phyloP scores from a whole-genome alignment of 1,140 invertebrate species.

The Atta cephalotes region DNA sequence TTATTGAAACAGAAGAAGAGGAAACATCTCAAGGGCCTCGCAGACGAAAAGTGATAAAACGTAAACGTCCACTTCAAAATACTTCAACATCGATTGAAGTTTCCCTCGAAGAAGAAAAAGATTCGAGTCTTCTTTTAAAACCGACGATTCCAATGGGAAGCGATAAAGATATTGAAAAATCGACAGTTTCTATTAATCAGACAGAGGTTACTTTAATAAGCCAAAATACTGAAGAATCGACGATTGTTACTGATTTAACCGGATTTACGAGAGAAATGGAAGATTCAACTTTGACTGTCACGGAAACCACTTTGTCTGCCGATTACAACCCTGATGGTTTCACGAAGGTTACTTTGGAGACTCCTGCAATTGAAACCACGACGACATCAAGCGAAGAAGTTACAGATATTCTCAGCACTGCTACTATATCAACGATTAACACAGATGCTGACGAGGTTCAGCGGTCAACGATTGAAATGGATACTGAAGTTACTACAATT shows the following conservation, averaged over 20 bases:
- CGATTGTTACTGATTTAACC: neutral
- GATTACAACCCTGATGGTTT: neutral
- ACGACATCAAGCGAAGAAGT: neutral
- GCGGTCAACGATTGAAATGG: neutral
- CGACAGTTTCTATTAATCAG: conserved; percentile 7
- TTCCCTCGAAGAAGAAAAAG: conserved; percentile 29
- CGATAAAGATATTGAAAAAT: conserved; percentile 2
- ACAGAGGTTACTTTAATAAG: neutral
- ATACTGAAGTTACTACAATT: neutral
- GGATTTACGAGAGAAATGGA: conserved; percentile 6
- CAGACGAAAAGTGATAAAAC: conserved; percentile 79
- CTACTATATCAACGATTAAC: conserved; percentile 30
- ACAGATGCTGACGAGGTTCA: neutral
- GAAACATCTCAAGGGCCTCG: conserved; percentile 47
- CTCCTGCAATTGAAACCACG: neutral
- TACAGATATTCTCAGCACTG: neutral
- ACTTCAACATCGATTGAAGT: conserved; percentile 19
- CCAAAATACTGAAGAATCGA: neutral
- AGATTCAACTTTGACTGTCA: neutral
- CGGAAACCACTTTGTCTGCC: neutral
- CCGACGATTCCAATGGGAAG: neutral
- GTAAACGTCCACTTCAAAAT: conserved; percentile 73
- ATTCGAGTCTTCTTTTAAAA: conserved; percentile 3
- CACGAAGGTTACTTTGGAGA: conserved; percentile 20
- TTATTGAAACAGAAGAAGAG: conserved; percentile 40